phyloP scores from a whole-genome alignment of 1,140 invertebrate species.

The Apis florea region DNA sequence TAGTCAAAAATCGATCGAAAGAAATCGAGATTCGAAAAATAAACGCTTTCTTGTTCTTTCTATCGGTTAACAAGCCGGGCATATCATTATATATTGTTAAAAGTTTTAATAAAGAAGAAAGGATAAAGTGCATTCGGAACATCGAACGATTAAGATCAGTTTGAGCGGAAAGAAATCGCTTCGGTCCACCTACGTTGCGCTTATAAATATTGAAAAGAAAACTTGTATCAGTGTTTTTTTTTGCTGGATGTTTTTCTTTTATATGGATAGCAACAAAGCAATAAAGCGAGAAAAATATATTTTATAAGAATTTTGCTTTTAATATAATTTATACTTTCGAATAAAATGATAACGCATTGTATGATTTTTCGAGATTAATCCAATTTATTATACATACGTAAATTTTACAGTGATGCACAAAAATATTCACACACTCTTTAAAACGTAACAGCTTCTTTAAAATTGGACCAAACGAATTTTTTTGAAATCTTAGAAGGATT shows the following conservation, averaged over 20 bases:
- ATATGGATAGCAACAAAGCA: background rate
- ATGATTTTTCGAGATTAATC: too few relatives aligned
- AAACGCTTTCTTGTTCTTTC: slow-evolving; percentile 6
- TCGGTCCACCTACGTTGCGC: slow-evolving; percentile 35
- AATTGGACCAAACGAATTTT: too few relatives aligned
- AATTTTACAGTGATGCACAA: too few relatives aligned
- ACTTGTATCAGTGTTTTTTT: slow-evolving; percentile 10
- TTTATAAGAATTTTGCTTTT: background rate
- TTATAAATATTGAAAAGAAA: slow-evolving; percentile 44
- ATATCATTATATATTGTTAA: slow-evolving; percentile 15
- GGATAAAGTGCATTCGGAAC: slow-evolving; percentile 16
- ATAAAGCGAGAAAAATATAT: background rate
- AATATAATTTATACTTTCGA: background rate
- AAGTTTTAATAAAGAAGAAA: background rate
- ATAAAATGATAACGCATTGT: too few relatives aligned
- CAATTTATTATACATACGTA: too few relatives aligned
- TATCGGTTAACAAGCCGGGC: slow-evolving; percentile 26
- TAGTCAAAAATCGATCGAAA: background rate
- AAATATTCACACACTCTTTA: too few relatives aligned
- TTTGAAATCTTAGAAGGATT: too few relatives aligned
- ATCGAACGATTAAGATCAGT: slow-evolving; percentile 42
- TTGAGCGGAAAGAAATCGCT: slow-evolving; percentile 17
- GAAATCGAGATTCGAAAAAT: background rate
- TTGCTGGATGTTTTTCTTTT: background rate
- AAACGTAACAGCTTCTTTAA: too few relatives aligned